phyloP scores from a whole-genome alignment of 1,140 invertebrate genomes.

The Coptotermes formosanus region DNA sequence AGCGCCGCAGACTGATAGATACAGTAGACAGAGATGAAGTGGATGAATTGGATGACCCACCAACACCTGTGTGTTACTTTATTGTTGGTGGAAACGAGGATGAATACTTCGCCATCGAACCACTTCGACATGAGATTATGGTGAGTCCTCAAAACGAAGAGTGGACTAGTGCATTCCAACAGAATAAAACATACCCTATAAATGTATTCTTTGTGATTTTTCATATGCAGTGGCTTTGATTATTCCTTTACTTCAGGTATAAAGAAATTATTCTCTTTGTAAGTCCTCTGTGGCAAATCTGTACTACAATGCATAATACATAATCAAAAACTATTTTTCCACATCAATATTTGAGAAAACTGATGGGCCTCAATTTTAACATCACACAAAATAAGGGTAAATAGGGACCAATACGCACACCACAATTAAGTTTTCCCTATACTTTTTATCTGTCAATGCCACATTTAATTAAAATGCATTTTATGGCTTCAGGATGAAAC shows the following conservation, averaged over 20 bases:
- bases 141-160: conserved; percentile 42
- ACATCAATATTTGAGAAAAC: too few relatives aligned
- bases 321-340: too few relatives aligned
- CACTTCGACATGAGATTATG: conserved; percentile 67
- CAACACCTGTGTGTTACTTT: conserved; percentile 81
- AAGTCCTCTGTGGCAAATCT: too few relatives aligned
- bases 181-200: background rate
- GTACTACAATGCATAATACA: too few relatives aligned
- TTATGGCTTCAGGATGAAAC: too few relatives aligned
- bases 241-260: background rate
- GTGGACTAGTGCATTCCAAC: background rate
- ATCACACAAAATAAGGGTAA: too few relatives aligned
- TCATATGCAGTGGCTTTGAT: background rate
- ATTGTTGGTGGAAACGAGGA: conserved; percentile 79
- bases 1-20: conserved; percentile 68
- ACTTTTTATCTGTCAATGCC: too few relatives aligned
- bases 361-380: too few relatives aligned
- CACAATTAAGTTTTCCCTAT: too few relatives aligned
- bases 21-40: conserved; percentile 77
- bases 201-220: background rate
- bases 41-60: conserved; percentile 72
- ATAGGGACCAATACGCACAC: too few relatives aligned
- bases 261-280: too few relatives aligned
- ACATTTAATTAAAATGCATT: too few relatives aligned
- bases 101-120: conserved; percentile 69